These are phyloP conservation scores for Acrocephalus arundinaceus DNA, from an alignment of 2,113 vertebrate species.

Conservation along the genomic window DNA sequence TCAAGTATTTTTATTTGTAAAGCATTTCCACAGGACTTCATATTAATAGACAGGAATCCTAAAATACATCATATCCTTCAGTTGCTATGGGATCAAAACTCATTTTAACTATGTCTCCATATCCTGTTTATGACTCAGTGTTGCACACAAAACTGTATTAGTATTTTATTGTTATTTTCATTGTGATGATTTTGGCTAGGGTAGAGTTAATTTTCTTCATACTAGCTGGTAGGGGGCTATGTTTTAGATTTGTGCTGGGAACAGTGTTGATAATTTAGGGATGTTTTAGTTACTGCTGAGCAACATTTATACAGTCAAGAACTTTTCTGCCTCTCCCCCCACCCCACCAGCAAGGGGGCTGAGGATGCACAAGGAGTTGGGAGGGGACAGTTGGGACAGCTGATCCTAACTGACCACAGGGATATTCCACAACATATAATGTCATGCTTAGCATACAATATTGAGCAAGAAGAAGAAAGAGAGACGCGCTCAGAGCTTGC, in stretches of 20 bases:
- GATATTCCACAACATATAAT: not conserved
- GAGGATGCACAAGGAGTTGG: not conserved
- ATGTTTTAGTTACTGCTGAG: not conserved
- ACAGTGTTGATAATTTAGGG: not conserved
- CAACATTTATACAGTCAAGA: not conserved
- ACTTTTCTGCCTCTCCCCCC: not conserved
- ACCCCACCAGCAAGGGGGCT: not conserved
- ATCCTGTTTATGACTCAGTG: not conserved
- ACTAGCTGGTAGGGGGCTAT: not conserved
- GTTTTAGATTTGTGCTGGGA: not conserved
- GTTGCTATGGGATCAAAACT: not conserved
- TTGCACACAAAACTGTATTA: not conserved
- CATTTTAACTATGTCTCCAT: not conserved
- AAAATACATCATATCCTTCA: not conserved
- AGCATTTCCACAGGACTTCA: not conserved
- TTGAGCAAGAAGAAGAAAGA: not conserved
- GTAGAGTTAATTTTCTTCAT: not conserved
- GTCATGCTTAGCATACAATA: not conserved
- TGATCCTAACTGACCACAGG: not conserved
- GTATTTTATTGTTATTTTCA: not conserved
- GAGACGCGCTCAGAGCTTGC: rapidly evolving
- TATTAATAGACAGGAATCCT: not conserved
- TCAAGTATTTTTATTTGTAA: not conserved
- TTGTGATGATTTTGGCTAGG: not conserved
- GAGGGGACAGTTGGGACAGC: not conserved